Evolutionary conservation across 2,113 vertebrate species (phyloP), one percentile per base, ranked within the genome.

Genomic region (Circaetus cinerascens): DNA sequence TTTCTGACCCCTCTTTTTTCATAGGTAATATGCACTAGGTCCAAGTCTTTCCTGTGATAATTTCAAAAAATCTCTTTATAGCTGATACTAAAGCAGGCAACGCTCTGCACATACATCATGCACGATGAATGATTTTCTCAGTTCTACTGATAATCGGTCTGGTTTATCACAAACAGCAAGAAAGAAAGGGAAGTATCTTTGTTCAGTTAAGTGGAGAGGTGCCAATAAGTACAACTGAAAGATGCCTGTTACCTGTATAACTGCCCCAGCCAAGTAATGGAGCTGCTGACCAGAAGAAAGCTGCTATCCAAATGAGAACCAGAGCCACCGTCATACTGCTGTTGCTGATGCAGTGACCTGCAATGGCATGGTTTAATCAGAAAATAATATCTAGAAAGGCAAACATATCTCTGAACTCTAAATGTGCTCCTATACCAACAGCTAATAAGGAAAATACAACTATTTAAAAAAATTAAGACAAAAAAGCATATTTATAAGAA

Each of bases 221-320:
- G 53, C 43, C 57, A 69, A 46, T 29, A 41, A 26, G 40, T 15
- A 41, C 25, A 73, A 59, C 32, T 53, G 18, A 30, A 92, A 79
- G 72, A 51, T 85, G 78, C 14, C 20, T 38, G 57, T 97, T 96
- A 99, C 99, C 99, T 98, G 98, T 99, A 91, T 98, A 99, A 95
- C 99, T 99, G 92, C 99, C 99, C 99, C 99, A 99, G 95, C 99
- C 99, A 45, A 99, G 81, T 67, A 99, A 56, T 4, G 99, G 99
- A 71, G 99, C 98, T 45, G 95, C 97, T 6, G 99, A 99, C 99
- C 99, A 99, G 98, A 99, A 99, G 86, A 98, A 84, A 14, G 98
- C 98, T 86, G 98, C 98, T 34, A 98, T 94, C 99, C 99, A 99
- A 75, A 99, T 98, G 90, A 98, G 98, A 73, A 98, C 84, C 77